phyloP scores from a whole-genome alignment of 1,140 invertebrate genomes.

The Tetragnatha versicolor region DNA sequence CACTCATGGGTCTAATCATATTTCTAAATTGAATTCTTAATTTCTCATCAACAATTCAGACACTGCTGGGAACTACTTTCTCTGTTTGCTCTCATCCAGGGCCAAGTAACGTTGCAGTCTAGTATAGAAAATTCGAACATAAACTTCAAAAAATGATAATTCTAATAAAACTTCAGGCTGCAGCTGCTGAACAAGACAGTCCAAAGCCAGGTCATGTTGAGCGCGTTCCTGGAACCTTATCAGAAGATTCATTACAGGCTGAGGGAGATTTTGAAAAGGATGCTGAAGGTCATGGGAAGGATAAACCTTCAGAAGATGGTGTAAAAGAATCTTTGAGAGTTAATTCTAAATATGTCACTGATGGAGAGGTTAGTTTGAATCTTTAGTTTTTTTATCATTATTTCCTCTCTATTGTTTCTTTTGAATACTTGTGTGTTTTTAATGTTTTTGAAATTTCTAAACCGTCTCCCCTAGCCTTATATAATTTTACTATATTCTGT shows the following conservation, averaged over 20 bases:
- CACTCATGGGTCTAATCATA: too few species aligned
- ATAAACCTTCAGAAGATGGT: background rate
- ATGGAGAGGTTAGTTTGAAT: slow-evolving; percentile 69
- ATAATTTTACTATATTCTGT: too few species aligned
- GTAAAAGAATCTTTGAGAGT: slow-evolving; percentile 79
- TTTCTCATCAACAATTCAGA: too few species aligned
- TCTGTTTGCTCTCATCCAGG: too few species aligned
- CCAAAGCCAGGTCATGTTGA: slow-evolving; percentile 72
- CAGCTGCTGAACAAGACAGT: slow-evolving; percentile 38
- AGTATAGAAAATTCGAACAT: too few species aligned
- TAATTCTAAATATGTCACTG: slow-evolving; percentile 91
- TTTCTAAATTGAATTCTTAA: too few species aligned
- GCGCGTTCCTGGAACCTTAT: slow-evolving; percentile 64
- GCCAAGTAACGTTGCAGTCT: too few species aligned
- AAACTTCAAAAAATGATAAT: too few species aligned
- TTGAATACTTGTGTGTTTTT: background rate
- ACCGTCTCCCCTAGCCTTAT: too few species aligned
- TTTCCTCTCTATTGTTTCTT: background rate
- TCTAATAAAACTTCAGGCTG: background rate
- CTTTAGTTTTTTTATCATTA: background rate
- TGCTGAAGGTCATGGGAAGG: background rate
- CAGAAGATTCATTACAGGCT: slow-evolving; percentile 8
- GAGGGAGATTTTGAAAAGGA: background rate
- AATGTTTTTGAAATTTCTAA: background rate
- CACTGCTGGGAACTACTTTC: too few species aligned